These are phyloP conservation scores for Condylura cristata DNA, from an alignment of 2,113 vertebrate genomes.

Conservation along the genomic window DNA sequence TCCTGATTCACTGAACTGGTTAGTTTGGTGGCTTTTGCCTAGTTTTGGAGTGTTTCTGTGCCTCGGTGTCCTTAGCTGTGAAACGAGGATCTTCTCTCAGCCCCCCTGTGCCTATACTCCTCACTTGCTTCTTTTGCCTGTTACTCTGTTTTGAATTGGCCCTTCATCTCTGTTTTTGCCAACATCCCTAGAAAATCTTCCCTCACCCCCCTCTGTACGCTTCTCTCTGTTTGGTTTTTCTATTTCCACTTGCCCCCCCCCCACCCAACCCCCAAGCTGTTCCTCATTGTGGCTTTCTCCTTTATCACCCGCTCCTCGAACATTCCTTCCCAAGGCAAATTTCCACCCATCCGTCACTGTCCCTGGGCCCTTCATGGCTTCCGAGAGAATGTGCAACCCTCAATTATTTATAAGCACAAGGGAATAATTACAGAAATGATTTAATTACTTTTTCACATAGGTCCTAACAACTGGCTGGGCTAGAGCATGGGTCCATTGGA, in stretches of 20 bases:
- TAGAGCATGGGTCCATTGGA: background rate
- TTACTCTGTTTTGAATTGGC: background rate
- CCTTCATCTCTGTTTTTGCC: background rate
- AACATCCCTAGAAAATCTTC: background rate
- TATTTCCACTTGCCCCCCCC: background rate
- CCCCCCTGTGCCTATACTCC: background rate
- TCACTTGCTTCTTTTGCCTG: background rate
- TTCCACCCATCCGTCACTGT: background rate
- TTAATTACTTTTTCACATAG: constrained; percentile 82
- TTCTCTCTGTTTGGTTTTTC: background rate
- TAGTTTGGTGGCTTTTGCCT: background rate
- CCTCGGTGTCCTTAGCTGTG: background rate
- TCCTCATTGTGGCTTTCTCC: background rate
- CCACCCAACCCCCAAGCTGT: background rate
- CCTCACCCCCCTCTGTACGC: background rate
- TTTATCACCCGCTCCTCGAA: background rate
- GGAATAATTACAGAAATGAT: constrained; percentile 85
- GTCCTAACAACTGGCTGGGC: constrained; percentile 59
- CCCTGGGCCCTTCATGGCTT: constrained; percentile 66
- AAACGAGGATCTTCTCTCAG: background rate
- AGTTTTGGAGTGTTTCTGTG: background rate
- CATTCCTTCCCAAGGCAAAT: background rate
- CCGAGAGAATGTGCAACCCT: constrained; percentile 72
- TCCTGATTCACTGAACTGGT: background rate
- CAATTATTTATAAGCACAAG: constrained; percentile 83